A percentile compares a stretch with the other conserved stretches of the same genome.
phyloP scores from a whole-genome alignment of 2,113 vertebrate genomes.

The Holacanthus passer region DNA sequence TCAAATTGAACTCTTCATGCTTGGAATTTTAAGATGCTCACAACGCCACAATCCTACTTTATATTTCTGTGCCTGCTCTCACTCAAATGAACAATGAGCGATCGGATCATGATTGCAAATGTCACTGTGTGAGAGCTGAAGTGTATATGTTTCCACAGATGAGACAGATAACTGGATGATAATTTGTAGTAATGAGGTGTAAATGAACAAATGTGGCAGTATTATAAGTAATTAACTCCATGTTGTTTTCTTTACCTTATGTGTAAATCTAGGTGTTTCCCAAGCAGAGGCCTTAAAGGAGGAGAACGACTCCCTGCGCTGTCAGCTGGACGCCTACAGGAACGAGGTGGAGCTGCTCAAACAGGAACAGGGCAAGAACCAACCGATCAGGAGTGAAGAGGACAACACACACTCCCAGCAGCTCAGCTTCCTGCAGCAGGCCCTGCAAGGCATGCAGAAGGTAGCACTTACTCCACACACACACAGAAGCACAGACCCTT shows the following conservation, averaged over 20 bases:
- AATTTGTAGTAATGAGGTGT: neutral
- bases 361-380: conserved; percentile 92
- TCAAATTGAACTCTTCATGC: conserved; percentile 17
- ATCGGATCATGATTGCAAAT: neutral
- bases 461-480: conserved; percentile 73
- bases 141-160: neutral
- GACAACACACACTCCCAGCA: conserved; percentile 93
- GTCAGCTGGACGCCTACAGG: conserved; percentile 95
- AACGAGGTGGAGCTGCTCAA: conserved; percentile 97
- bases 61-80: neutral
- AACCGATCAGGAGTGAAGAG: conserved; percentile 86
- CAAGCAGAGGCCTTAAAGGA: conserved; percentile 94
- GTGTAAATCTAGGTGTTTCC: conserved; percentile 75
- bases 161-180: neutral
- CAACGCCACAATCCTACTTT: too few species aligned
- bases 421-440: conserved; percentile 94
- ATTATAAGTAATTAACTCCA: neutral
- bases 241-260: neutral
- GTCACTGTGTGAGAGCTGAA: neutral
- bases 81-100: neutral
- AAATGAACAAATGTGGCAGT: neutral
- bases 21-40: conserved; percentile 7
- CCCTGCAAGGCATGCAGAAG: conserved; percentile 98
- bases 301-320: conserved; percentile 96
- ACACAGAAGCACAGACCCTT: neutral